phyloP scores from a whole-genome alignment of 2,888 invertebrate species.

The Halictus ligatus region DNA sequence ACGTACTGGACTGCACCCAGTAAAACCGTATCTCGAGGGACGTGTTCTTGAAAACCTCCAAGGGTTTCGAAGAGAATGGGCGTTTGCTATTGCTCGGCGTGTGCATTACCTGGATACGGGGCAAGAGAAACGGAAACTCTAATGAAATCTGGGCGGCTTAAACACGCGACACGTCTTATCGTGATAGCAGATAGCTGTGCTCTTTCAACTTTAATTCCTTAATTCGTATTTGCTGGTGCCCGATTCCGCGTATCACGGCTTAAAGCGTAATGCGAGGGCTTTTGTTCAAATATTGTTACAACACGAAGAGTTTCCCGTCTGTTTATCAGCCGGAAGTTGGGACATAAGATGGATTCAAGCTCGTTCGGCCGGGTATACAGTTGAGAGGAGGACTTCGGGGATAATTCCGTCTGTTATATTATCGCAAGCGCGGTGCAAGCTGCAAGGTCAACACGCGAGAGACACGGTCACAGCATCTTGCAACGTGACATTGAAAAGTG shows the following conservation, averaged over 20 bases:
- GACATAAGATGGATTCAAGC: conserved; percentile 37
- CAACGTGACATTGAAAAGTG: not conserved
- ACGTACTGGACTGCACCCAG: too few species aligned
- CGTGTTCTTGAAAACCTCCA: too few species aligned
- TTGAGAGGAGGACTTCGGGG: conserved; percentile 20
- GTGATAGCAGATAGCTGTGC: conserved; percentile 28
- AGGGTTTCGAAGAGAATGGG: too few species aligned
- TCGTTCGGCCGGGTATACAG: conserved; percentile 21
- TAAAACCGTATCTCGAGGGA: not conserved
- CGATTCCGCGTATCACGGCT: conserved; percentile 59
- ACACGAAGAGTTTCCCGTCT: conserved; percentile 49
- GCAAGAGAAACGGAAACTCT: not conserved
- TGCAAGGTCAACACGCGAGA: conserved; percentile 21
- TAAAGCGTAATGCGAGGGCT: conserved; percentile 21
- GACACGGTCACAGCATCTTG: not conserved
- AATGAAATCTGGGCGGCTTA: conserved; percentile 51
- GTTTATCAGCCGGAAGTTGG: conserved; percentile 50
- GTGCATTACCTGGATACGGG: not conserved
- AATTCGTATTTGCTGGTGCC: conserved; percentile 55
- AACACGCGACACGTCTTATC: conserved; percentile 29
- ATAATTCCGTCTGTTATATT: conserved; percentile 32
- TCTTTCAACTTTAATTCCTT: conserved; percentile 58
- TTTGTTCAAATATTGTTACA: conserved; percentile 61
- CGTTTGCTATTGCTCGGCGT: not conserved
- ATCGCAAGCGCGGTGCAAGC: not conserved